Evolutionary conservation across 2,113 vertebrate species (phyloP).

Genomic region (Tenebrosternarchus preto): DNA sequence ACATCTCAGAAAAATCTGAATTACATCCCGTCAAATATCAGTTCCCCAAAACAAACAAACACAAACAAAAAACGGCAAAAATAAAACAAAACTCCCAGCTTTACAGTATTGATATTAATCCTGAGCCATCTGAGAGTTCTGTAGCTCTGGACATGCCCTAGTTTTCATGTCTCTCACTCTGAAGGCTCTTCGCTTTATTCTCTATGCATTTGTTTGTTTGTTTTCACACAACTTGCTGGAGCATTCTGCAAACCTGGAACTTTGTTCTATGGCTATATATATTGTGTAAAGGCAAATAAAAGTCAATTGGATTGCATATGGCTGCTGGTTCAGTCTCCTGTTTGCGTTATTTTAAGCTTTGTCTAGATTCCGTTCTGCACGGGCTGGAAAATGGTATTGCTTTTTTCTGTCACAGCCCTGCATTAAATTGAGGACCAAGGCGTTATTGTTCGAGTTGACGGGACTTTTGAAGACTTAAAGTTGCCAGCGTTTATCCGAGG

Average conservation of each 20-base stretch:
- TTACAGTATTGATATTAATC: neutral
- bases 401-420: neutral
- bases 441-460: neutral
- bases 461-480: neutral
- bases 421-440: neutral
- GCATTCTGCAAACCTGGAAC: neutral
- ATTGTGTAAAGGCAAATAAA: neutral
- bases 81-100: too few relatives aligned
- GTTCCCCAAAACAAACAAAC: too few relatives aligned
- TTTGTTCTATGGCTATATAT: neutral
- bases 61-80: too few relatives aligned
- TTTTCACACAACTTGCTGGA: neutral
- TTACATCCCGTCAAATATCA: too few relatives aligned
- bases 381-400: neutral
- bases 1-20: neutral
- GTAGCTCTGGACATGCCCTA: too few relatives aligned
- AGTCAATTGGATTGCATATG: neutral
- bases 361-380: neutral
- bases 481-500: slow-evolving; percentile 1
- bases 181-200: neutral
- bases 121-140: too few relatives aligned
- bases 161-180: neutral
- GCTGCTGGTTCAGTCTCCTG: neutral
- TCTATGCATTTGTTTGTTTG: neutral
- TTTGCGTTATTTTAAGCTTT: slow-evolving; percentile 1